Conservation (phyloP, 2,797 vertebrate species). For the Gephyroberyx darwinii region DNA sequence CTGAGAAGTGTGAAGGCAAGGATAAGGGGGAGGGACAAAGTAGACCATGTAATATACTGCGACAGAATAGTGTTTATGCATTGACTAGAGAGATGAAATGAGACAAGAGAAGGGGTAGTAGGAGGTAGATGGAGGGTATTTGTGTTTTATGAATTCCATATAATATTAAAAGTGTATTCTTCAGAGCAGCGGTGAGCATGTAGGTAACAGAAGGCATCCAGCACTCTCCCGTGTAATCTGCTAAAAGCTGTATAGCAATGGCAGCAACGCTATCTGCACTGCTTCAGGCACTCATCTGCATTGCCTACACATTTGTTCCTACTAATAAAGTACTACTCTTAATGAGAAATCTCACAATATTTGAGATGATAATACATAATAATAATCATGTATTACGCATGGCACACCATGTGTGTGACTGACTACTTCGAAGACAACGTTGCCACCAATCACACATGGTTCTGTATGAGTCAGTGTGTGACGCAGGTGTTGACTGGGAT, state of each 20-base stretch:
- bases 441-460: conserved; percentile 57
- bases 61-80: conserved; percentile 62
- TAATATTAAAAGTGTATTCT: conserved; percentile 72
- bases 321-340: conserved; percentile 36
- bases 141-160: conserved; percentile 76
- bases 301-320: conserved; percentile 51
- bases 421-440: not conserved
- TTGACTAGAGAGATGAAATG: conserved; percentile 46
- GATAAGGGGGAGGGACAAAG: conserved; percentile 68
- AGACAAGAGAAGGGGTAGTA: conserved; percentile 51
- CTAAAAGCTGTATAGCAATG: conserved; percentile 57
- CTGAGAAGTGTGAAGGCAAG: conserved; percentile 69
- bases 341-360: conserved; percentile 62
- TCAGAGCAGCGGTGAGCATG: conserved; percentile 58
- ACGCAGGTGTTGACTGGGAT: conserved; percentile 58
- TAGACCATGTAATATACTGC: conserved; percentile 66
- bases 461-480: conserved; percentile 60
- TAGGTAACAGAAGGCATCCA: conserved; percentile 71
- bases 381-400: conserved; percentile 49
- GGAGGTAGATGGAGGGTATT: conserved; percentile 71
- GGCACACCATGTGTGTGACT: conserved; percentile 5
- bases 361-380: too few relatives aligned
- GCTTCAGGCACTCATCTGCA: conserved; percentile 57
- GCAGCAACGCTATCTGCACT: conserved; percentile 47
- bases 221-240: conserved; percentile 60